Evolutionary conservation across 23 tunicate genomes (phyloP).

Genomic region (Halocynthia roretzi): DNA sequence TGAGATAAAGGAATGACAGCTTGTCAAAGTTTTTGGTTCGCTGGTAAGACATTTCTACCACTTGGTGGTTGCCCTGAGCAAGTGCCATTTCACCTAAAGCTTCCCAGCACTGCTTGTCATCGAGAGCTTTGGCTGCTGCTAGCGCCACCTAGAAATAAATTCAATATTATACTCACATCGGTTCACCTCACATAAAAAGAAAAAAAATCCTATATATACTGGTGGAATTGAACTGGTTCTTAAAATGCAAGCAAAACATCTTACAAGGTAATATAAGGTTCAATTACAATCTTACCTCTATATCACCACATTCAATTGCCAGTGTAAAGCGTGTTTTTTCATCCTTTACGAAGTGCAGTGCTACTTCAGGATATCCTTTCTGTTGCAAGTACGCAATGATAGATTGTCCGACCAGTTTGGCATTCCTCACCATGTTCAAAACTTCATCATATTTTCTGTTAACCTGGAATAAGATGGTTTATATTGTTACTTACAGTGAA

Average conservation of each 20-base stretch:
- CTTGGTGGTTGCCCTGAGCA: constrained; percentile 84
- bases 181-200: too few relatives aligned
- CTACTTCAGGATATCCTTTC: constrained; percentile 99
- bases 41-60: constrained; percentile 93
- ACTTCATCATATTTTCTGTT: constrained; percentile 97
- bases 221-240: too few relatives aligned
- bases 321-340: constrained; percentile 90
- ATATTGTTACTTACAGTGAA: too few relatives aligned
- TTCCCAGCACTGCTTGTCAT: constrained; percentile 97
- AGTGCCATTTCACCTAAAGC: constrained; percentile 96
- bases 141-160: constrained; percentile 62
- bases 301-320: constrained; percentile 95
- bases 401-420: constrained; percentile 97
- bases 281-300: constrained; percentile 42
- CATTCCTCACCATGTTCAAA: constrained; percentile 93
- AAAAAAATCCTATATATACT: too few relatives aligned
- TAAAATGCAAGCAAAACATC: too few relatives aligned
- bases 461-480: constrained; percentile 15
- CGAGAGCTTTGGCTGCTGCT: constrained; percentile 90
- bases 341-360: constrained; percentile 95
- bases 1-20: constrained; percentile 82
- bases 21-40: constrained; percentile 97
- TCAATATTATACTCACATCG: not conserved
- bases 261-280: too few relatives aligned
- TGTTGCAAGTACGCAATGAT: constrained; percentile 99